A percentile compares a stretch with the other conserved stretches of the same genome.
Evolutionary conservation across 2,113 vertebrate genomes (phyloP).

Genomic region (Dryoscopus gambensis): DNA sequence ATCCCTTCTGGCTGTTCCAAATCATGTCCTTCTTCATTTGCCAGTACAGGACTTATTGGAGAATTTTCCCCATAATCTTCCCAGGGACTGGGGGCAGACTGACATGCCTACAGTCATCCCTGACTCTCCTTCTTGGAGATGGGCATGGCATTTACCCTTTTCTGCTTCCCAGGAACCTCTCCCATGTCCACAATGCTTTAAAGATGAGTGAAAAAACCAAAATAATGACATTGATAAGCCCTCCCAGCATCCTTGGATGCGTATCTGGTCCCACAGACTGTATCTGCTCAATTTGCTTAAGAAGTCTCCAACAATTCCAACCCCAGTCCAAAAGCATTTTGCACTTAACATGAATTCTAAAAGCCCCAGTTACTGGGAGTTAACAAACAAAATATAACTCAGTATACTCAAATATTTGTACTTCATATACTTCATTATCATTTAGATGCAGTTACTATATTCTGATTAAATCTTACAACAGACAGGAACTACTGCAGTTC

Average conservation of each 20-base stretch:
- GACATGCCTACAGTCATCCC: background rate
- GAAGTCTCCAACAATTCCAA: background rate
- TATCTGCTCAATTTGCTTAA: background rate
- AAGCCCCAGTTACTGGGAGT: background rate
- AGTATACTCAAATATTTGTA: background rate
- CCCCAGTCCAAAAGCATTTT: background rate
- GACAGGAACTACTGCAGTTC: background rate
- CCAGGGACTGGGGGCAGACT: background rate
- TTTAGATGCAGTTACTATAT: background rate
- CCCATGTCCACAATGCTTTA: background rate
- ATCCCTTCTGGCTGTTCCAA: background rate
- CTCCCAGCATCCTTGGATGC: background rate
- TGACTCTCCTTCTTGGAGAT: rapidly evolving
- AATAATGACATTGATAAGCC: background rate
- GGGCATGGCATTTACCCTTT: background rate
- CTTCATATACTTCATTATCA: background rate
- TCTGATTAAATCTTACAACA: background rate
- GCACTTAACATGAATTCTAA: background rate
- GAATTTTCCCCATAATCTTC: background rate
- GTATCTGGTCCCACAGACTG: background rate
- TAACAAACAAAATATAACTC: background rate
- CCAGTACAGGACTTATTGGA: background rate
- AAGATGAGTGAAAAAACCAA: background rate
- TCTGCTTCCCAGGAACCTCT: background rate
- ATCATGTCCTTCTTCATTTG: background rate